Percentiles rank a stretch among this genome's conserved stretches.
These are phyloP conservation scores for Lophura nycthemera DNA, from an alignment of 2,113 vertebrate species.

Conservation along the genomic window DNA sequence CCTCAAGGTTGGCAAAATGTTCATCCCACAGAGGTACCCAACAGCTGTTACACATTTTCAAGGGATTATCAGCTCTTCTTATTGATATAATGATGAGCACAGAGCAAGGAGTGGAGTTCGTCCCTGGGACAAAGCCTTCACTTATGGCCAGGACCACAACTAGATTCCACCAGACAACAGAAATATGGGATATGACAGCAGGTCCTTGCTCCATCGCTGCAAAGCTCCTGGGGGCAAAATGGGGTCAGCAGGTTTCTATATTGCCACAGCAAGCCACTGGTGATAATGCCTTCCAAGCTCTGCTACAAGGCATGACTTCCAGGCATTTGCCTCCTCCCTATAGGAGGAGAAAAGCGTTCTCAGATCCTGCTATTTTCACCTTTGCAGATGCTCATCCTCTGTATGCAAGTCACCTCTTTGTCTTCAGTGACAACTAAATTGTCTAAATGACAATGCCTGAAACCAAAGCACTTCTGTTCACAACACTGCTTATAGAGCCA, in stretches of 20 bases:
- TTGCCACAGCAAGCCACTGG: background rate
- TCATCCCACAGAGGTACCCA: background rate
- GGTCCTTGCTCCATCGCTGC: no score
- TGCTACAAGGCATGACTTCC: background rate
- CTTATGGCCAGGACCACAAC: background rate
- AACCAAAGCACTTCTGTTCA: background rate
- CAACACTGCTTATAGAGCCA: background rate
- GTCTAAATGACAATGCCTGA: background rate
- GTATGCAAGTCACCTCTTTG: background rate
- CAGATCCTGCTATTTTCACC: background rate
- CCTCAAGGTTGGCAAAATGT: background rate
- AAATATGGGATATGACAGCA: background rate
- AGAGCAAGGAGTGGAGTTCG: background rate
- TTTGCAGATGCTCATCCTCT: background rate
- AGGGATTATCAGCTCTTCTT: background rate
- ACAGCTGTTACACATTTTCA: background rate
- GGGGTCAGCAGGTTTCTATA: background rate
- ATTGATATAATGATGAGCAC: background rate
- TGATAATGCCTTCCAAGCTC: background rate
- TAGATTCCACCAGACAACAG: background rate
- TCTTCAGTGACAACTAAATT: conserved; percentile 5
- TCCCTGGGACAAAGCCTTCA: background rate
- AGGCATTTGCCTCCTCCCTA: background rate
- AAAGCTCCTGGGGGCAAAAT: background rate
- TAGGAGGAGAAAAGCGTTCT: background rate